Evolutionary conservation across 2,797 vertebrate species (phyloP).

Genomic region (Otolemur crassicaudatus): DNA sequence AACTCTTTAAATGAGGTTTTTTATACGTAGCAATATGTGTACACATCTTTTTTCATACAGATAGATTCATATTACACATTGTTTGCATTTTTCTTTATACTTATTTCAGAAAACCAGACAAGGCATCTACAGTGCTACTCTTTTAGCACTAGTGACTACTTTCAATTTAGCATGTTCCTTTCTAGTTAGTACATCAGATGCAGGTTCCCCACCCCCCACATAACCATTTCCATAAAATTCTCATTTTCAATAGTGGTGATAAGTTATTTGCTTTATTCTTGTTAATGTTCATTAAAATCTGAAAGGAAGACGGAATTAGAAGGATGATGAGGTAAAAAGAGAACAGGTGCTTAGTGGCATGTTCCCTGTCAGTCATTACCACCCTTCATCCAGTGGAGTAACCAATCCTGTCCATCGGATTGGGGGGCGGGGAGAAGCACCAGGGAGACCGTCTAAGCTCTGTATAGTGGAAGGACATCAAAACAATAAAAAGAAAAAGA

Average conservation of each 20-base stretch:
- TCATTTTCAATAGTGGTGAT: background rate
- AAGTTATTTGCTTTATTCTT: background rate
- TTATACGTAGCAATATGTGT: background rate
- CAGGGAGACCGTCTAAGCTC: background rate
- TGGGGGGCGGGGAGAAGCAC: background rate
- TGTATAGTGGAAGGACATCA: background rate
- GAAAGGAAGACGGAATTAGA: background rate
- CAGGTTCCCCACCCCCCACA: too few relatives aligned
- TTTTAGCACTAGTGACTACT: background rate
- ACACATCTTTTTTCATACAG: background rate
- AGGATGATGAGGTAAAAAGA: background rate
- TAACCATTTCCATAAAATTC: background rate
- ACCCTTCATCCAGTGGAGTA: background rate
- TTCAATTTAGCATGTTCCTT: background rate
- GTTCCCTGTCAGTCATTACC: background rate
- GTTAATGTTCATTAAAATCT: background rate
- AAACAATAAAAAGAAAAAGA: constrained; percentile 9
- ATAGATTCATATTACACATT: background rate
- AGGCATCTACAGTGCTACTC: background rate
- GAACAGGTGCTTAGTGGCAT: too few relatives aligned
- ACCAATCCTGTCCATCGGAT: background rate
- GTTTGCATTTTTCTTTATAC: background rate
- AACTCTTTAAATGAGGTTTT: background rate
- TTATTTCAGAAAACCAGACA: constrained; percentile 25
- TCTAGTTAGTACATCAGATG: background rate